Evolutionary conservation across 2,797 vertebrate species (phyloP), one percentile per base, ranked within the genome.

Genomic region (Brachyalestes nurse): DNA sequence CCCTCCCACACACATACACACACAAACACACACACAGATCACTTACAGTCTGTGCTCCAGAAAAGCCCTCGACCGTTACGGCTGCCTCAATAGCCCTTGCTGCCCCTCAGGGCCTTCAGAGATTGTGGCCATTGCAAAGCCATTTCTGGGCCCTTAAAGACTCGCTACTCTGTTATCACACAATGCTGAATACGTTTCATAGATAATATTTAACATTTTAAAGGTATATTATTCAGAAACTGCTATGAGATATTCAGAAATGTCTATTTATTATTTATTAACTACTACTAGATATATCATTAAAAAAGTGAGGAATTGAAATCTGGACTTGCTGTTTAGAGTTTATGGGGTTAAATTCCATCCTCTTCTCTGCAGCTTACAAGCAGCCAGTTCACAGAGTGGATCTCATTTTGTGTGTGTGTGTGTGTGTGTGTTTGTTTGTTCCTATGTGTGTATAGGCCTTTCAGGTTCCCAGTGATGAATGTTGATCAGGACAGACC

Each of bases 401-500:
- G 60, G 2, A 65, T 62, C 3, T 62, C 23, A 65, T 17, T 42
- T 38, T 71, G 23, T 7, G 12, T 51, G 14, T 55, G 19, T 71
- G 0, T 79, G 79, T 67, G n/a, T 83, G 34, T 67, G 25, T 83
- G 51, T 66, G 49, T 45, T 51, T 71, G 40, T 13, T 5, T 47
- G 21, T 60, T 34, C 64, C 0, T 79, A 66, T n/a, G n/a, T 66
- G 25, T 83, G 40, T 58, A 8, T 70, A 79, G 67, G 28, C 51
- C 38, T 75, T 82, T 61, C 79, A 78, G 61, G 71, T 82, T 14
- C 62, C 62, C 94, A 96, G 96, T 97, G 95, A 99, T 99, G 98
- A 99, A 97, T 94, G 94, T 96, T 95, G 97, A 97, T 94, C 96
- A 96, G 96, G 96, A 97, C 90, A 95, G 96, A 95, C 96, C 96